Evolutionary conservation across 2,888 invertebrate genomes (phyloP), one percentile per base, ranked within the genome.

Genomic region (Hypselothyrea guttata): DNA sequence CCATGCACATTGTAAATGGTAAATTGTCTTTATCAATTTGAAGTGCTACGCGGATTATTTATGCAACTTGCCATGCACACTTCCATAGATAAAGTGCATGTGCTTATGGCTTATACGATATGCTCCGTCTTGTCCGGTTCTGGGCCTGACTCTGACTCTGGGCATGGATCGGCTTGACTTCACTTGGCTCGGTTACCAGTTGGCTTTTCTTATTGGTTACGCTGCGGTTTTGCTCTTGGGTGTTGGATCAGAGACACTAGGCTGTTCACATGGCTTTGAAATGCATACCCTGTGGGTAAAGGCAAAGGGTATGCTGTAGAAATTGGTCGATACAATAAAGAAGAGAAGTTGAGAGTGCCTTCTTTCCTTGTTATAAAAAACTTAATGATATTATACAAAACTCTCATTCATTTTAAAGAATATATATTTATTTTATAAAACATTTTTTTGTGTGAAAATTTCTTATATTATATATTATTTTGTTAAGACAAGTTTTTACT

Each of bases 11-110:
- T 75, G 77, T 76, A 62, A 60, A 54, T 41, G 46, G 81, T 83
- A 83, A 81, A 81, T 84, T 82, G 85, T 81, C 79, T 84, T 81
- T 81, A 81, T 84, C 79, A 81, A 79, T 79, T 79, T 79, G 78
- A 84, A 78, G 82, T 79, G 85, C 84, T 67, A 58, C 70, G 51
- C 64, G 83, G 79, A 79, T 79, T 79, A 84, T 79, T 78, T 84
- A 78, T 78, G 78, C 78, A 81, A 60, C 83, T 84, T 72, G 78
- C 69, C 73, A 63, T 61, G 83, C 71, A 71, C 63, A 78, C 79
- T 82, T 82, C 58, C 63, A 71, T 59, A 82, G 85, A 79, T 79
- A 84, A 84, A 84, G 79, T 68, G 76, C 72, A 49, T 52, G 46
- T 4, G 56, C 53, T 31, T 46, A 34, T 18, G 48, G 45, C 61